Conservation (phyloP, 2,888 invertebrate genomes). For the Cyrtodaria siliqua region DNA sequence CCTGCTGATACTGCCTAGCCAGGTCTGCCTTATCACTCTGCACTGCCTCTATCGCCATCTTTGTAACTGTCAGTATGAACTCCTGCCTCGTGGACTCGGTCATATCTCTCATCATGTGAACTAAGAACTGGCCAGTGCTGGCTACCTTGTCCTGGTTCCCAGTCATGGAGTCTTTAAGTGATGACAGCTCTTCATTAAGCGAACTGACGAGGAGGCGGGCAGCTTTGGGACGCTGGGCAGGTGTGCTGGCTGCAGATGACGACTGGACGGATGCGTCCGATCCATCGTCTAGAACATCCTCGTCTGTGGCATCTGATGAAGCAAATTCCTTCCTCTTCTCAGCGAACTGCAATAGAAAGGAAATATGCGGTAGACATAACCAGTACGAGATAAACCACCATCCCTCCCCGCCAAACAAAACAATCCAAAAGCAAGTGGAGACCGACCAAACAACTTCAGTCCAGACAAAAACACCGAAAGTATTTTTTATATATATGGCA, state of each 20-base stretch:
- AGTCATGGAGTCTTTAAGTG: constrained; percentile 18
- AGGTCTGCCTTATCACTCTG: too few relatives aligned
- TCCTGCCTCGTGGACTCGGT: constrained; percentile 18
- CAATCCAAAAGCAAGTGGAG: too few relatives aligned
- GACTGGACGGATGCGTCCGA: not conserved
- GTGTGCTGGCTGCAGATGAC: not conserved
- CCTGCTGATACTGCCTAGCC: too few relatives aligned
- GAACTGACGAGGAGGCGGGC: constrained; percentile 15
- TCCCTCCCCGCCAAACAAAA: too few relatives aligned
- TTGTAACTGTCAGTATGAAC: constrained; percentile 24
- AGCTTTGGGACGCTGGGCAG: constrained; percentile 30
- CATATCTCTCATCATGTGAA: constrained; percentile 34
- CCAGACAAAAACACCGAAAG: too few relatives aligned
- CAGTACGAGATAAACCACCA: too few relatives aligned
- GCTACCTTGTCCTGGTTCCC: constrained; percentile 19
- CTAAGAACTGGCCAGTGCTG: constrained; percentile 33
- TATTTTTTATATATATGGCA: too few relatives aligned
- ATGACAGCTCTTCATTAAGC: constrained; percentile 15
- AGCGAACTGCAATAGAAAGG: constrained; percentile 16
- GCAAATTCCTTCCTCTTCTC: constrained; percentile 4
- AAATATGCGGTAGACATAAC: too few relatives aligned
- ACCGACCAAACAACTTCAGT: too few relatives aligned
- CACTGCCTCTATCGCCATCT: constrained; percentile 14
- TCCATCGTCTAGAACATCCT: not conserved
- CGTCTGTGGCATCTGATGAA: constrained; percentile 2